Evolutionary conservation across 2,888 invertebrate species (phyloP), one percentile per base, ranked within the genome.

Genomic region (Cryptus viduatorius): DNA sequence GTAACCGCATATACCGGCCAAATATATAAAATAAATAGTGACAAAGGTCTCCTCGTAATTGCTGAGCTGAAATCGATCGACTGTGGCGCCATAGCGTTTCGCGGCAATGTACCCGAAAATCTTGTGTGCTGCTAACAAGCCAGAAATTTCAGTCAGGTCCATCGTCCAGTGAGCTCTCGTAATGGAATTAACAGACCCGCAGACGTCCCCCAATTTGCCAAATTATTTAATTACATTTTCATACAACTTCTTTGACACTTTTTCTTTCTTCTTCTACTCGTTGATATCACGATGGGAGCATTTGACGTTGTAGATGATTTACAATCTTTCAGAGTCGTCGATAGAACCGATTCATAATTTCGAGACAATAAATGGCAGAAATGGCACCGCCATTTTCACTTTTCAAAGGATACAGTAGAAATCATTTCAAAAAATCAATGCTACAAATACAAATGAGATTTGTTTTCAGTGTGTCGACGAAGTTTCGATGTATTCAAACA

Each of bases 141-240:
- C 46, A 48, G 76, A 61, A 67, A 86, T 86, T 87, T 86, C 65
- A 37, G 82, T 75, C 84, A 80, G 80, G 86, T 78, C 75, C 75
- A 65, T 75, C 75, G 53, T 68, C 61, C 46, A 59, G 67, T 31
- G 80, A 12, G 37, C 50, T 24, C 14, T 50, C 44, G 31, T 64
- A 81, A 84, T 84, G 12, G n/a, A 59, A 72, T 84, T 84, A 77
- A 77, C 81, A 53, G 42, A 46, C 12, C 69, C 53, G 16, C 56
- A 31, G 69, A 53, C 44, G 24, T 76, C 5, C 50, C 81, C 69
- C 64, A 61, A 14, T 56, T 83, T 50, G 68, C 64, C 46, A 50
- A 31, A 79, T 75, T 56, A n/a, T 8, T 48, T 75, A 75, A 83
- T 82, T 78, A 68, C 72, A 61, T 78, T 78, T 75, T 53, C 53